phyloP scores from a whole-genome alignment of 1,140 invertebrate species.

The Papilio polytes region DNA sequence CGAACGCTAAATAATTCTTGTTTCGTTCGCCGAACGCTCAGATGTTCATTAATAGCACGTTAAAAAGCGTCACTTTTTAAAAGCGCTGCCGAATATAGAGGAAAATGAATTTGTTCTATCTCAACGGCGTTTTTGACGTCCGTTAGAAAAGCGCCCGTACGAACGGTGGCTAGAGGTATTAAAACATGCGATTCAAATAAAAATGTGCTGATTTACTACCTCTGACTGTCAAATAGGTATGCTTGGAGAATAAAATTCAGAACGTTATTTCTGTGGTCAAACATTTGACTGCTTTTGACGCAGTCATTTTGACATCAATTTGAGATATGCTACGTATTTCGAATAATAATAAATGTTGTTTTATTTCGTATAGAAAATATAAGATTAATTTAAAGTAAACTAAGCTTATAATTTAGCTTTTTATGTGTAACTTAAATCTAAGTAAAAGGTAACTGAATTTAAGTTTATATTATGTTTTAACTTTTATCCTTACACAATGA shows the following conservation, averaged over 20 bases:
- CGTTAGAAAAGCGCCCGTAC: no score
- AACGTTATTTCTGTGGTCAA: not conserved
- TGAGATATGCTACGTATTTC: not conserved
- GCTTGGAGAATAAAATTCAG: not conserved
- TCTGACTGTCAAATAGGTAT: no score
- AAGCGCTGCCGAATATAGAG: conserved; percentile 26
- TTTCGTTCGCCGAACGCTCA: no score
- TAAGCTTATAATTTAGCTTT: not conserved
- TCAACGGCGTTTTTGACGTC: no score
- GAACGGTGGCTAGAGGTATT: no score
- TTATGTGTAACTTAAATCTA: not conserved
- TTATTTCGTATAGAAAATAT: not conserved
- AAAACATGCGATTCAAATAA: no score
- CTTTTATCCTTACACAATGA: not conserved
- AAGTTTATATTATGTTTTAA: not conserved
- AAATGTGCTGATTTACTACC: no score
- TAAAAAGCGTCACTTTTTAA: no score
- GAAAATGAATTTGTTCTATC: no score
- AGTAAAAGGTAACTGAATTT: not conserved
- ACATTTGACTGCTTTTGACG: not conserved
- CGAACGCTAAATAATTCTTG: no score
- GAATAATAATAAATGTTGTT: not conserved
- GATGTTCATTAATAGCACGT: no score
- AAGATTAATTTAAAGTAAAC: not conserved
- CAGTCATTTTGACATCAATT: conserved; percentile 2